phyloP scores from a whole-genome alignment of 2,797 vertebrate genomes.

The Channa striata region DNA sequence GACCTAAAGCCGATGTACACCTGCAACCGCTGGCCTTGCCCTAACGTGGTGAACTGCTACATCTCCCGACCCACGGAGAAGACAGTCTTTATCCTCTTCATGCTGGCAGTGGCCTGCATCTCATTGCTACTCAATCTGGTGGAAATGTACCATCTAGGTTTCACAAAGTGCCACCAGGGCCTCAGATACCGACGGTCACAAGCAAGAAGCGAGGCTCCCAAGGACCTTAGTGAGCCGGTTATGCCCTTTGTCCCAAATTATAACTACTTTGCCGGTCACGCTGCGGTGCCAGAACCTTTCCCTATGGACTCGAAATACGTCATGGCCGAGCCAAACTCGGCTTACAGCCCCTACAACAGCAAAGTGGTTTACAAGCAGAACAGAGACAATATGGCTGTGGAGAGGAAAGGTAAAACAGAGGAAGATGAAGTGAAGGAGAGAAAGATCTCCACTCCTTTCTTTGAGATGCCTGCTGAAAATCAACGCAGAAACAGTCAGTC shows the following conservation, averaged over 20 bases:
- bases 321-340: constrained; percentile 73
- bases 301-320: constrained; percentile 76
- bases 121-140: constrained; percentile 92
- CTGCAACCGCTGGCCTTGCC: constrained; percentile 90
- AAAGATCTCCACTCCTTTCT: constrained; percentile 61
- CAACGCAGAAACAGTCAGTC: constrained; percentile 83
- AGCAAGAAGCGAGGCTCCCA: constrained; percentile 39
- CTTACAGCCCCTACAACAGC: constrained; percentile 80
- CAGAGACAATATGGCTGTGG: constrained; percentile 87
- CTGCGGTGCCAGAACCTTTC: constrained; percentile 67
- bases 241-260: constrained; percentile 81
- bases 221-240: constrained; percentile 61
- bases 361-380: constrained; percentile 86
- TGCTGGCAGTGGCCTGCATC: constrained; percentile 88
- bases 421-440: constrained; percentile 65
- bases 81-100: constrained; percentile 92
- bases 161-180: constrained; percentile 86
- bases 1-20: constrained; percentile 91
- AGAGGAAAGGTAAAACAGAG: constrained; percentile 81
- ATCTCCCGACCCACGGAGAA: constrained; percentile 92
- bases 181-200: constrained; percentile 73
- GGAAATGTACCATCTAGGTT: constrained; percentile 90
- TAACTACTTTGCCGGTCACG: constrained; percentile 77
- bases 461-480: constrained; percentile 64
- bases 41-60: constrained; percentile 91